These are phyloP conservation scores for Nebria salina DNA, from an alignment of 2,888 invertebrate genomes.

Conservation along the genomic window DNA sequence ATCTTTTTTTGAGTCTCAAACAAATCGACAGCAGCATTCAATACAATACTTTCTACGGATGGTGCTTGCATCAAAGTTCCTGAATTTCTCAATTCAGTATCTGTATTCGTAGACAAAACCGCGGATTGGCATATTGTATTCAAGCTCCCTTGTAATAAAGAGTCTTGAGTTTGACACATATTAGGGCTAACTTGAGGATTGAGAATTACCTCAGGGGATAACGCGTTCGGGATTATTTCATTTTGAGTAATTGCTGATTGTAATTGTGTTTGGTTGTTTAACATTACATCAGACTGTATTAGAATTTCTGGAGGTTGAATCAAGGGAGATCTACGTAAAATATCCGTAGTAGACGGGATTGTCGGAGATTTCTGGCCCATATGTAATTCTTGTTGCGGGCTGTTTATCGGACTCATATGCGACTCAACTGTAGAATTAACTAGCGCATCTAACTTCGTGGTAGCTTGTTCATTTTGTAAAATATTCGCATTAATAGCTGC, in stretches of 20 bases:
- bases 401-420: slow-evolving; percentile 62
- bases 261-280: slow-evolving; percentile 57
- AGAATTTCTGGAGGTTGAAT: slow-evolving; percentile 49
- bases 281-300: slow-evolving; percentile 58
- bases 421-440: slow-evolving; percentile 68
- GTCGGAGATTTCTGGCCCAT: slow-evolving; percentile 50
- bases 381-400: slow-evolving; percentile 52
- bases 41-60: slow-evolving; percentile 48
- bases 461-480: slow-evolving; percentile 48
- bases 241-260: slow-evolving; percentile 48
- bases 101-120: slow-evolving; percentile 31
- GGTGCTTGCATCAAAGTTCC: slow-evolving; percentile 45
- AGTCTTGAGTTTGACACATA: slow-evolving; percentile 60
- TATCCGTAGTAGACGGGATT: slow-evolving; percentile 37
- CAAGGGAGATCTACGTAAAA: slow-evolving; percentile 39
- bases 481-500: slow-evolving; percentile 44
- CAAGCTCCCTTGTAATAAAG: slow-evolving; percentile 48
- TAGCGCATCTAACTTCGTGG: slow-evolving; percentile 69
- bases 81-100: slow-evolving; percentile 9
- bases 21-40: slow-evolving; percentile 76
- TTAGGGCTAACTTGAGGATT: slow-evolving; percentile 71
- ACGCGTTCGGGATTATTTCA: slow-evolving; percentile 56
- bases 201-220: slow-evolving; percentile 70
- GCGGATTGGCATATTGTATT: slow-evolving; percentile 2
- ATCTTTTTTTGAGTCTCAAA: slow-evolving; percentile 72